phyloP scores from a whole-genome alignment of 2,888 invertebrate species.

The Elmis aenea region DNA sequence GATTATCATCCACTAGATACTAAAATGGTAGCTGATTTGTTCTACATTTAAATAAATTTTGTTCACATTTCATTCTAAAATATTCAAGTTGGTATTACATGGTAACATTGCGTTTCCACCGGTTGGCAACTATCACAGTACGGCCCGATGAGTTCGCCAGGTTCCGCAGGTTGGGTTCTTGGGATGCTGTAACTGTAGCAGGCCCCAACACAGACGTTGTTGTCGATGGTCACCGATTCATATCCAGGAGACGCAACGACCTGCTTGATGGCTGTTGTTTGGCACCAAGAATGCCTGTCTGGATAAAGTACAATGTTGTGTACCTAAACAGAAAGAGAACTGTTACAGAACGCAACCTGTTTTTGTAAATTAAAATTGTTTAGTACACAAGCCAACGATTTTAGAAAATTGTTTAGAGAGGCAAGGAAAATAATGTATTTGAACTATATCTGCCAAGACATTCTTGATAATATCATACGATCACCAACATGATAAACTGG shows the following conservation, averaged over 20 bases:
- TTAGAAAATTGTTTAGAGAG: background rate
- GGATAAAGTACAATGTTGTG: constrained; percentile 67
- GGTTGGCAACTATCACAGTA: constrained; percentile 70
- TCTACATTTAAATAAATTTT: no score
- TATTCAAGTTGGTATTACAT: no score
- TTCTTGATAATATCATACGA: no score
- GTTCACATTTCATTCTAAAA: no score
- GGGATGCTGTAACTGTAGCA: constrained; percentile 69
- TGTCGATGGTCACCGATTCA: constrained; percentile 60
- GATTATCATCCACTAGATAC: no score
- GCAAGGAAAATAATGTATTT: background rate
- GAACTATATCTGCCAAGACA: no score
- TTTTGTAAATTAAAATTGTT: background rate
- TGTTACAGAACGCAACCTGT: background rate
- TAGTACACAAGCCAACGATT: background rate
- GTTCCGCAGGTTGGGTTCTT: constrained; percentile 61
- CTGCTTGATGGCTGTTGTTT: constrained; percentile 63
- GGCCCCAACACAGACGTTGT: constrained; percentile 66
- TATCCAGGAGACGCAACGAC: constrained; percentile 62
- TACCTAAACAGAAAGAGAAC: constrained; percentile 46
- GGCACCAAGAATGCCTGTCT: constrained; percentile 67
- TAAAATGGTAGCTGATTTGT: no score
- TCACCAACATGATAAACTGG: no score
- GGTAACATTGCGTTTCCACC: constrained; percentile 58
- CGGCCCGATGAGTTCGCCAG: constrained; percentile 58